Conservation (phyloP, 2,888 invertebrate species). For the Cantharis flavilabris region DNA sequence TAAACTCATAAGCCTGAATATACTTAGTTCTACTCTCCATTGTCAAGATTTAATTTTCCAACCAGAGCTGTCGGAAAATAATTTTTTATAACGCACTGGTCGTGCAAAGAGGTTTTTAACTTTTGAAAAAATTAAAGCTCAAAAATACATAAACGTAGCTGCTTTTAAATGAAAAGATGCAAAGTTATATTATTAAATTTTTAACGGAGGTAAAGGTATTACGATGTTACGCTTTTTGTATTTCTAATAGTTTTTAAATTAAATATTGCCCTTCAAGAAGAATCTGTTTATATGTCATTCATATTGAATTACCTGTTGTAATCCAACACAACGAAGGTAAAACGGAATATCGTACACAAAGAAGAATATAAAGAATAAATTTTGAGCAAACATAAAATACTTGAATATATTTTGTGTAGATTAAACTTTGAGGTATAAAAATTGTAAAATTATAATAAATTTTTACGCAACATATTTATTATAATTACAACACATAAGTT, state of each 20-base stretch:
- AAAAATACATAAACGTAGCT: neutral
- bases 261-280: neutral
- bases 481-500: too few relatives aligned
- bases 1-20: too few relatives aligned
- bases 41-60: too few relatives aligned
- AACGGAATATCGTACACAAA: neutral
- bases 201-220: neutral
- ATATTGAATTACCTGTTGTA: neutral
- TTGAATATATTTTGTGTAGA: neutral
- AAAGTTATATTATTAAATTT: neutral
- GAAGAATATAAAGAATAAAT: neutral
- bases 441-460: neutral
- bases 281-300: neutral
- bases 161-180: neutral
- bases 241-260: neutral
- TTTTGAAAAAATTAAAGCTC: neutral
- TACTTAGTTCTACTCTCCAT: too few relatives aligned
- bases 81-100: too few relatives aligned
- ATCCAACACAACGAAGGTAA: neutral
- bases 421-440: neutral
- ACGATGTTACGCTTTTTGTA: neutral
- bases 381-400: neutral
- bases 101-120: too few relatives aligned
- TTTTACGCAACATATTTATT: too few relatives aligned
- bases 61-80: too few relatives aligned